Conservation (phyloP, 2,888 invertebrate species). For the Patella pellucida region DNA sequence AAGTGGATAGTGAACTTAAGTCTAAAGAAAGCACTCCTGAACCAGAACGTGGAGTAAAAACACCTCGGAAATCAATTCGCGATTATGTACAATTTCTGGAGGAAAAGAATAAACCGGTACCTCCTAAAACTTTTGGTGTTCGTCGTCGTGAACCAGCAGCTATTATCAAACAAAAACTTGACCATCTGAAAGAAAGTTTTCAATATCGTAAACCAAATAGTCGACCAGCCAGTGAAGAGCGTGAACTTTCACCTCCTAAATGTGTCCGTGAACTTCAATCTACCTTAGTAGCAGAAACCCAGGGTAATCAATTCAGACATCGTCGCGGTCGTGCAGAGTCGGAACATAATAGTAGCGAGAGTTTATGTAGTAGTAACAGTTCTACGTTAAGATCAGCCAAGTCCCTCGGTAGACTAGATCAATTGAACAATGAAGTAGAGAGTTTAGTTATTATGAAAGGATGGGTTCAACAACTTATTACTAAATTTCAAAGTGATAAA, state of each 20-base stretch:
- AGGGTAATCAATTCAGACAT: conserved; percentile 33
- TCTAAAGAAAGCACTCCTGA: conserved; percentile 1
- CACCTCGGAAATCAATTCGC: conserved; percentile 50
- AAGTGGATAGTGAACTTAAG: conserved; percentile 33
- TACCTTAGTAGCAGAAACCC: conserved; percentile 14
- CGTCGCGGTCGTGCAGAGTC: conserved; percentile 20
- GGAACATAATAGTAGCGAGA: conserved; percentile 17
- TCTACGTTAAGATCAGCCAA: conserved; percentile 33
- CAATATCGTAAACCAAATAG: conserved; percentile 31
- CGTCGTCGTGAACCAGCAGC: conserved; percentile 53
- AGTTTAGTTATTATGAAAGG: conserved; percentile 61
- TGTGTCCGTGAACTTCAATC: conserved; percentile 26
- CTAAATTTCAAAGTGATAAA: conserved; percentile 53
- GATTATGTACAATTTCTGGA: conserved; percentile 58
- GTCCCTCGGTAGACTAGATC: conserved; percentile 50
- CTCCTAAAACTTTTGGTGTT: conserved; percentile 43
- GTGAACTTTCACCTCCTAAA: conserved; percentile 32
- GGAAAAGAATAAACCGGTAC: conserved; percentile 44
- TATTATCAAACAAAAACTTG: conserved; percentile 56
- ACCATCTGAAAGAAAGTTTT: conserved; percentile 49
- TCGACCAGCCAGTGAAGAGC: conserved; percentile 51
- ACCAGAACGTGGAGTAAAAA: conserved; percentile 6
- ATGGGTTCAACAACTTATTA: conserved; percentile 61
- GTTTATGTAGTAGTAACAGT: not conserved
- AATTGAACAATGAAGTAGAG: conserved; percentile 49